Percentiles rank a stretch among this genome's conserved stretches.
Conservation (phyloP, 2,888 invertebrate species). For the Ormia ochracea region DNA sequence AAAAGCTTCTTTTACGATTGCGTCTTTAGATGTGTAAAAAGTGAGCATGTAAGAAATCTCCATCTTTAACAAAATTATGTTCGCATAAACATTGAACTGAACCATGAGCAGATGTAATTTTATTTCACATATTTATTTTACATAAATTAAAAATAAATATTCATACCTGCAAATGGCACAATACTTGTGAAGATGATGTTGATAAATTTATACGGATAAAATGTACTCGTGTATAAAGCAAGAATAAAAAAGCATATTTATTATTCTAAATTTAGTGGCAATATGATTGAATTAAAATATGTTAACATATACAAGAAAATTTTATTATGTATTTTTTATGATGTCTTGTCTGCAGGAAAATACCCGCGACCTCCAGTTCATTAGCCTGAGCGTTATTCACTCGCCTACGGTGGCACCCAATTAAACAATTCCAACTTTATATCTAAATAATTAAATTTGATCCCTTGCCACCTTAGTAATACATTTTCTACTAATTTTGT, state of each 20-base stretch:
- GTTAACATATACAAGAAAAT: neutral
- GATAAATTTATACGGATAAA: neutral
- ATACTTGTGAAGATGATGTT: neutral
- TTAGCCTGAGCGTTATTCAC: no score
- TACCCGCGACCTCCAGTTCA: no score
- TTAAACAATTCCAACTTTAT: no score
- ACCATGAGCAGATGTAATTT: slow-evolving; percentile 21
- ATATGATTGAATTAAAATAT: neutral
- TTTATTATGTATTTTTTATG: neutral
- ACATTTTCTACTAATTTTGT: no score
- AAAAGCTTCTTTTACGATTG: neutral
- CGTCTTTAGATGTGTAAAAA: slow-evolving; percentile 10
- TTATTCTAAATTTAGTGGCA: slow-evolving; percentile 3
- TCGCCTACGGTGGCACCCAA: no score
- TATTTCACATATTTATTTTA: neutral
- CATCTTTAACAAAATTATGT: neutral
- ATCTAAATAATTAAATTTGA: no score
- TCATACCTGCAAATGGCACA: slow-evolving; percentile 33
- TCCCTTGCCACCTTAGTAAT: no score
- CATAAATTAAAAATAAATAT: slow-evolving; percentile 39
- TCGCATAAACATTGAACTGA: slow-evolving; percentile 15
- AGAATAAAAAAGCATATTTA: slow-evolving; percentile 13
- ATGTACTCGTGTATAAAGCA: neutral
- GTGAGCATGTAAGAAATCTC: slow-evolving; percentile 6
- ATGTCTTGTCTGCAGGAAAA: no score